Evolutionary conservation across 2,797 vertebrate genomes (phyloP).

Genomic region (Peromyscus aztecus): DNA sequence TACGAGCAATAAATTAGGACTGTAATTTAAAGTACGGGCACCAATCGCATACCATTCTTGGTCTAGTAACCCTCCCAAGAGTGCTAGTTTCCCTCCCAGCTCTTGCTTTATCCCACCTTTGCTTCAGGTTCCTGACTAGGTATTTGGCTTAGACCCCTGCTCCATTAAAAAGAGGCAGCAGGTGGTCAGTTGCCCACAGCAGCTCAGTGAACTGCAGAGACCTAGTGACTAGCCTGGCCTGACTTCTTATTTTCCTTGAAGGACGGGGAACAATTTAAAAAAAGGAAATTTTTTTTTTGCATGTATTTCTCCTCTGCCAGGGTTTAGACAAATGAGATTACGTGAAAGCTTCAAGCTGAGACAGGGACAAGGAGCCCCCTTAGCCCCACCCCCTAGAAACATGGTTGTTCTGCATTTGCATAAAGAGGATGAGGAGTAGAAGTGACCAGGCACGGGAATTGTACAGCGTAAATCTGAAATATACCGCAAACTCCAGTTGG

Average conservation of each 20-base stretch:
- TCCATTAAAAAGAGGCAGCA: background rate
- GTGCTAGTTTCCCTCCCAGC: background rate
- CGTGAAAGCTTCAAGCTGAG: background rate
- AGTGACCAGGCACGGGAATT: fast-evolving
- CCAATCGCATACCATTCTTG: background rate
- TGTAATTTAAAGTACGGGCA: conserved; percentile 57
- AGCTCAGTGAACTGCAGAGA: background rate
- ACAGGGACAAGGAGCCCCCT: background rate
- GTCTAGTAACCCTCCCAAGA: conserved; percentile 3
- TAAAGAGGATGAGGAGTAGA: background rate
- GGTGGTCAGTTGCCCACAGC: background rate
- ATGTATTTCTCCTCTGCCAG: background rate
- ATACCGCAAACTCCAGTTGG: background rate
- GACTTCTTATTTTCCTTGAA: background rate
- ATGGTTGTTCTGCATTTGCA: too few species aligned
- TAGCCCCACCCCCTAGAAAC: too few species aligned
- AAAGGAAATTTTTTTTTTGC: background rate
- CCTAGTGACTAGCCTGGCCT: background rate
- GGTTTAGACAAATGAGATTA: background rate
- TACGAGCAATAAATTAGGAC: conserved; percentile 62
- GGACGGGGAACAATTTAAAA: background rate
- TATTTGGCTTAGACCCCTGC: background rate
- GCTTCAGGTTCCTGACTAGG: background rate
- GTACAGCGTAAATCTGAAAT: background rate
- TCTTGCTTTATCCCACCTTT: background rate